phyloP scores from a whole-genome alignment of 2,888 invertebrate species.

The Philhelius pedissequus region DNA sequence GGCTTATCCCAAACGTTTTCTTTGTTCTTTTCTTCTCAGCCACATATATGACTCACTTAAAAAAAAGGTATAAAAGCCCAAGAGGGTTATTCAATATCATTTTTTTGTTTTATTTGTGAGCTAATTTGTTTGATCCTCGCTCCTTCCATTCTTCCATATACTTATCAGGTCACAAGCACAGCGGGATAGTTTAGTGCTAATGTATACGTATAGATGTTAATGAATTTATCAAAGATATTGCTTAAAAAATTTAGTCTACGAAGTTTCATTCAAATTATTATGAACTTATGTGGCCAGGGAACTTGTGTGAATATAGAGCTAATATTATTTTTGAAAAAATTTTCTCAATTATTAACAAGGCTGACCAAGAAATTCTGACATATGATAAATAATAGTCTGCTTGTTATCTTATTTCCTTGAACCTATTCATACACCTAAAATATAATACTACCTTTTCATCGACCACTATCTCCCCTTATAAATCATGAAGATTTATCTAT shows the following conservation, averaged over 20 bases:
- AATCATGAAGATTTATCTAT: no score
- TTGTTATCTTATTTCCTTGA: no score
- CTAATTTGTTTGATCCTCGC: constrained; percentile 40
- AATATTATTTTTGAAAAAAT: no score
- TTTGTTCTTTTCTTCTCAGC: constrained; percentile 57
- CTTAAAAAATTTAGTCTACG: not conserved
- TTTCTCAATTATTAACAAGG: no score
- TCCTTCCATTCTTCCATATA: constrained; percentile 13
- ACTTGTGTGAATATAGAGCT: not conserved
- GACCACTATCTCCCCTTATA: no score
- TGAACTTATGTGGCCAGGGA: not conserved
- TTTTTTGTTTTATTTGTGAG: constrained; percentile 9
- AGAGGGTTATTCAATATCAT: constrained; percentile 16
- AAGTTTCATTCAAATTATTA: not conserved
- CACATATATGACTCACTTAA: constrained; percentile 52
- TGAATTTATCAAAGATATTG: constrained; percentile 14
- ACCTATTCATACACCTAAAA: no score
- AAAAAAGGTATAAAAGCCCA: constrained; percentile 26
- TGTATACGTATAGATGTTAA: constrained; percentile 28
- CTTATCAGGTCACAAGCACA: not conserved
- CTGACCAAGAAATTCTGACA: no score
- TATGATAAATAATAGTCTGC: no score
- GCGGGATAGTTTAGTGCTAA: no score
- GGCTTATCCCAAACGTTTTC: constrained; percentile 51
- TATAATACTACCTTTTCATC: no score